These are phyloP conservation scores for Gisinianus flammeolus DNA, from an alignment of 2,888 invertebrate genomes.

Conservation along the genomic window DNA sequence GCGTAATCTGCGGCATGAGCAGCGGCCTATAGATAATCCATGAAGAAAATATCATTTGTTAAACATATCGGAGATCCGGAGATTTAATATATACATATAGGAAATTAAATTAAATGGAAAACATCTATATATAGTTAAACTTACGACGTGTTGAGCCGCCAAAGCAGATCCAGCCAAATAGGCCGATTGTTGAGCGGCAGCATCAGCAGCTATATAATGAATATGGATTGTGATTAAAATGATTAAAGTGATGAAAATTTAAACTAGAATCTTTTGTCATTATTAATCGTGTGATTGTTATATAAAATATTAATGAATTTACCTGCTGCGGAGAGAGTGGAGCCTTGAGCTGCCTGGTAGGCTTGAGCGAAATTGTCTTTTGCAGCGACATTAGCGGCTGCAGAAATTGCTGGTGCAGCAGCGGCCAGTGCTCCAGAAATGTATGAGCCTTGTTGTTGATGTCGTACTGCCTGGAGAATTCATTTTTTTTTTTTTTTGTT, in stretches of 20 bases:
- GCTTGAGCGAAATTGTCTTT: constrained; percentile 54
- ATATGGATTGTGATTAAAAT: too few species aligned
- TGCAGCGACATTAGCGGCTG: constrained; percentile 48
- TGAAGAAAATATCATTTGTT: too few species aligned
- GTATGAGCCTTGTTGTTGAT: constrained; percentile 53
- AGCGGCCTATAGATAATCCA: too few species aligned
- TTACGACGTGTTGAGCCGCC: constrained; percentile 44
- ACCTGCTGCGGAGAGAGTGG: constrained; percentile 44
- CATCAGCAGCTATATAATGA: constrained; percentile 42
- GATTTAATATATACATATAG: too few species aligned
- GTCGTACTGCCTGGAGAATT: constrained; percentile 42
- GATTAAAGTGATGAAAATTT: not conserved
- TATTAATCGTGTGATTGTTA: not conserved
- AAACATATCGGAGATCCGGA: too few species aligned
- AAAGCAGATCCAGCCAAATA: constrained; percentile 46
- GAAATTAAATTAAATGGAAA: too few species aligned
- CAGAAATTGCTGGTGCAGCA: constrained; percentile 48
- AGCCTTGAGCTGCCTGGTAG: constrained; percentile 51
- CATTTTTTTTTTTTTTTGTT: not conserved
- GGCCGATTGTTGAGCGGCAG: constrained; percentile 47
- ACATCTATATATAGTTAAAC: too few species aligned
- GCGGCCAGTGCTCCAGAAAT: constrained; percentile 52
- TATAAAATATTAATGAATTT: not conserved
- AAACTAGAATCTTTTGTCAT: not conserved
- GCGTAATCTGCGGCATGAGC: constrained; percentile 44